Evolutionary conservation across 2,888 invertebrate genomes (phyloP).

Genomic region (Xestia c-nigrum): DNA sequence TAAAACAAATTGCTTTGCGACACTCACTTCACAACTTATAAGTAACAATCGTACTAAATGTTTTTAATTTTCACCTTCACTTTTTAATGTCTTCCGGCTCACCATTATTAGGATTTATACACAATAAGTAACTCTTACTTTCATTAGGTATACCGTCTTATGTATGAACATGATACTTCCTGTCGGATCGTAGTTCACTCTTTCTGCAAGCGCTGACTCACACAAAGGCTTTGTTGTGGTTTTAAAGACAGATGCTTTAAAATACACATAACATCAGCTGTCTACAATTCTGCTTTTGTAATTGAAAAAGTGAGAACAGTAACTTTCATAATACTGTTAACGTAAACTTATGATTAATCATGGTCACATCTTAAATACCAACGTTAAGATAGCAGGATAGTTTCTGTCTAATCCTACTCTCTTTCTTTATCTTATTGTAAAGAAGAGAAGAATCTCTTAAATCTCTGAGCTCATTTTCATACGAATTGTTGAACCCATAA

Average conservation of each 20-base stretch:
- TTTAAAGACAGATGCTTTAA: constrained; percentile 18
- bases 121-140: constrained; percentile 36
- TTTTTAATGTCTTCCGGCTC: constrained; percentile 51
- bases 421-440: background rate
- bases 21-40: constrained; percentile 8
- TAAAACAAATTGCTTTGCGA: constrained; percentile 24
- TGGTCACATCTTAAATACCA: background rate
- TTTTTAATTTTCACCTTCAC: constrained; percentile 56
- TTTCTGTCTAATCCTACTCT: background rate
- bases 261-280: constrained; percentile 9
- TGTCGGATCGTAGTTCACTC: background rate
- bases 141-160: constrained; percentile 1
- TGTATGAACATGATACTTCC: constrained; percentile 8
- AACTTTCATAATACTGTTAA: background rate
- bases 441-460: background rate
- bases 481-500: background rate
- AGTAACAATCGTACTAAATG: constrained; percentile 22
- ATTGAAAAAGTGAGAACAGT: constrained; percentile 2
- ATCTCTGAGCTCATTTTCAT: background rate
- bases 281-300: background rate
- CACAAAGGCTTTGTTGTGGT: constrained; percentile 23
- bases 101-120: constrained; percentile 26
- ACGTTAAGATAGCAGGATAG: background rate
- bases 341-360: background rate
- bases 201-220: background rate